A percentile compares a stretch with the other conserved stretches of the same genome.
phyloP scores from a whole-genome alignment of 2,113 vertebrate species.

The Poecile atricapillus region DNA sequence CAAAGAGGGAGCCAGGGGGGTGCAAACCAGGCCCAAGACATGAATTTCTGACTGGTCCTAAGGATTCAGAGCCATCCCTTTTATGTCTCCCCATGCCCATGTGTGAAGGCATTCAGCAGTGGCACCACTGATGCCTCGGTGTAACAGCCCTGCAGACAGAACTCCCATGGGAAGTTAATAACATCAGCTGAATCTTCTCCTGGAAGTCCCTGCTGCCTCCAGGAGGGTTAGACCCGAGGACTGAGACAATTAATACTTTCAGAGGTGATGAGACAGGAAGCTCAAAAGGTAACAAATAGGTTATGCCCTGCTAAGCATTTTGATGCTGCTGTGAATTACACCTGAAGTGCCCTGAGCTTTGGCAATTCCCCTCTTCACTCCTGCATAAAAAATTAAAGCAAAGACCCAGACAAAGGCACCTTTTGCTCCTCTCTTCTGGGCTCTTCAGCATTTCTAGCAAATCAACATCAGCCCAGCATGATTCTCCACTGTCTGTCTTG shows the following conservation, averaged over 20 bases:
- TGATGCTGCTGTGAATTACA: background rate
- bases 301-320: background rate
- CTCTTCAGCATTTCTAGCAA: background rate
- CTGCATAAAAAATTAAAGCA: background rate
- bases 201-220: background rate
- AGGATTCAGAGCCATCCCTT: fast-evolving
- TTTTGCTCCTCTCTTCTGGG: background rate
- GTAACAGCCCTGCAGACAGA: background rate
- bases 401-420: background rate
- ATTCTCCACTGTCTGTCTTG: background rate
- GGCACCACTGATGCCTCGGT: background rate
- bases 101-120: fast-evolving
- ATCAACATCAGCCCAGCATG: background rate
- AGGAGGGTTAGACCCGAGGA: background rate
- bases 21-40: fast-evolving
- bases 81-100: background rate
- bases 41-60: background rate
- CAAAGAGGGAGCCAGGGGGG: background rate
- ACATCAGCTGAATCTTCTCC: background rate
- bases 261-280: background rate
- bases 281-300: background rate
- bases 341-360: background rate
- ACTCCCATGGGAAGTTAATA: background rate
- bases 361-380: background rate
- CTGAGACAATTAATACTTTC: background rate